These are phyloP conservation scores for Pseudopodoces humilis DNA, from an alignment of 2,113 vertebrate species.

Conservation along the genomic window DNA sequence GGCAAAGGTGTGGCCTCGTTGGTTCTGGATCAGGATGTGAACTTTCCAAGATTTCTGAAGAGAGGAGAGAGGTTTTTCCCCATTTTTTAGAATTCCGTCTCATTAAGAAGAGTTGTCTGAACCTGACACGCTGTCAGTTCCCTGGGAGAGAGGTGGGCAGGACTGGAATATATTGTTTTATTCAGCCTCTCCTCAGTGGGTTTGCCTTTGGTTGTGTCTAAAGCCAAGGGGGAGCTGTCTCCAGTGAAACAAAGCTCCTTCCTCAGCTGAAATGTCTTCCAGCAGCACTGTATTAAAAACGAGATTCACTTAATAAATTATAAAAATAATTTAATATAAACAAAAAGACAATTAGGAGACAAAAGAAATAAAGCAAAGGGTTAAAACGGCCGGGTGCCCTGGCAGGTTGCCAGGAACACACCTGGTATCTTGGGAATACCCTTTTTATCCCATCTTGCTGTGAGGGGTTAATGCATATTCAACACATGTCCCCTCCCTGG, in stretches of 20 bases:
- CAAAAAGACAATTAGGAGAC: too few species aligned
- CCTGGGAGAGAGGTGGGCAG: neutral
- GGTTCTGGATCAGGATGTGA: neutral
- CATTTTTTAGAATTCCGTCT: neutral
- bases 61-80: neutral
- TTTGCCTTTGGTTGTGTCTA: neutral
- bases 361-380: too few species aligned
- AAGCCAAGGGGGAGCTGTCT: neutral
- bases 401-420: too few species aligned
- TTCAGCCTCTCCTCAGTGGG: neutral
- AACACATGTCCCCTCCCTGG: too few species aligned
- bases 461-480: too few species aligned
- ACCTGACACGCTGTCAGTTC: fast-evolving
- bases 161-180: neutral
- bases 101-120: neutral
- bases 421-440: too few species aligned
- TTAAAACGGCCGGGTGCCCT: too few species aligned
- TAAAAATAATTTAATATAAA: too few species aligned
- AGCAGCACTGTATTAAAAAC: neutral
- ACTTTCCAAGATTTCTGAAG: neutral
- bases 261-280: neutral
- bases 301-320: too few species aligned
- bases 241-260: neutral
- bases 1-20: neutral
- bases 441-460: too few species aligned